A percentile compares a stretch with the other conserved stretches of the same genome.
Evolutionary conservation across 2,888 invertebrate species (phyloP).

Genomic region (Tipula unca): DNA sequence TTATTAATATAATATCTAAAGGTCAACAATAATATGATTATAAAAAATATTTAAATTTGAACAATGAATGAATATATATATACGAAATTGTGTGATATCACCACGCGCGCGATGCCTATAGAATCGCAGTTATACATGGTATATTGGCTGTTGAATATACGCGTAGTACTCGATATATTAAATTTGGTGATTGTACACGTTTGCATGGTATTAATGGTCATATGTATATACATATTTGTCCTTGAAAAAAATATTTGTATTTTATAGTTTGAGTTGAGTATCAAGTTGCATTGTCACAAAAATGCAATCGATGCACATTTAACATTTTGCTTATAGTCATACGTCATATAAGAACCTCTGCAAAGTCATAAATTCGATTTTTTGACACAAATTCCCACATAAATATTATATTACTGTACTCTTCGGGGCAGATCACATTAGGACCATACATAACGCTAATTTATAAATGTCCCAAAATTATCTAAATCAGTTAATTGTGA

Average conservation of each 20-base stretch:
- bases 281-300: background rate
- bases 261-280: background rate
- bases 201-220: too few species aligned
- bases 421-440: background rate
- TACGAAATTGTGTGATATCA: background rate
- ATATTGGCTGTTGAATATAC: too few species aligned
- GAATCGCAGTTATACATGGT: too few species aligned
- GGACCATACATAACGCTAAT: background rate
- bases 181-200: too few species aligned
- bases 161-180: too few species aligned
- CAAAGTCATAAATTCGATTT: background rate
- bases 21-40: background rate
- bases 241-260: background rate
- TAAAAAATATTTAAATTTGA: background rate
- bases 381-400: background rate
- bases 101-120: background rate
- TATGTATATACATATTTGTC: background rate
- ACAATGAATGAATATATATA: background rate
- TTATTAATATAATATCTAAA: background rate
- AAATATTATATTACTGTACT: background rate
- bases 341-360: background rate
- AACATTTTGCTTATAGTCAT: background rate
- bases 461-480: background rate
- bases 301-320: background rate
- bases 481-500: background rate